phyloP scores from a whole-genome alignment of 2,888 invertebrate genomes.

The Perizoma flavofasciatum region DNA sequence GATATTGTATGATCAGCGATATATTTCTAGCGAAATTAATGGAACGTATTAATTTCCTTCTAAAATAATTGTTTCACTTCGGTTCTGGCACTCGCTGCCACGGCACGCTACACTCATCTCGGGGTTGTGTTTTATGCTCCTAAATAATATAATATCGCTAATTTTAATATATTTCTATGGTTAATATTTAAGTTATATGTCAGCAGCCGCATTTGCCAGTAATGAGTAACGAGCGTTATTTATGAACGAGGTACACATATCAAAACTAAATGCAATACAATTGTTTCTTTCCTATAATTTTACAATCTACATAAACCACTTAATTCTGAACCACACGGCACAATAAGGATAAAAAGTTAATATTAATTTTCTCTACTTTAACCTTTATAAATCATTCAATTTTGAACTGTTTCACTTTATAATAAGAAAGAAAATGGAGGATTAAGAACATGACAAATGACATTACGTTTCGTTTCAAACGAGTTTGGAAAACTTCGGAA shows the following conservation, averaged over 20 bases:
- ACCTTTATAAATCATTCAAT: slow-evolving; percentile 7
- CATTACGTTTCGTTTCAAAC: slow-evolving; percentile 3
- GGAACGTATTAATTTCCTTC: too few relatives aligned
- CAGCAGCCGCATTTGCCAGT: slow-evolving; percentile 2
- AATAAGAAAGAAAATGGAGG: background rate
- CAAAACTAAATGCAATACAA: slow-evolving; percentile 6
- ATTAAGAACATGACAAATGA: background rate
- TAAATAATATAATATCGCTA: background rate
- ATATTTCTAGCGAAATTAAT: too few relatives aligned
- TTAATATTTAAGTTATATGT: too few relatives aligned
- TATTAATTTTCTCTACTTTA: background rate
- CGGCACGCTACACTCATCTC: too few relatives aligned
- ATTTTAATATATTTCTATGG: too few relatives aligned
- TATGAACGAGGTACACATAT: slow-evolving; percentile 24
- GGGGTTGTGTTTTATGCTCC: too few relatives aligned
- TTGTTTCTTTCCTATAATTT: slow-evolving; percentile 10
- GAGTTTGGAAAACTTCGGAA: slow-evolving; percentile 3
- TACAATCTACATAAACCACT: background rate
- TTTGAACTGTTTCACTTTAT: slow-evolving; percentile 3
- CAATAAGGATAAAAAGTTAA: background rate
- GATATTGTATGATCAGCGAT: too few relatives aligned
- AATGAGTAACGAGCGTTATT: slow-evolving; percentile 19
- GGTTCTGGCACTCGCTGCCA: too few relatives aligned
- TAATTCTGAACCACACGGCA: background rate
- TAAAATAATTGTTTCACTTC: too few relatives aligned